A percentile compares a stretch with the other conserved stretches of the same genome.
Conservation (phyloP, 2,113 vertebrate species). For the Rhagologus leucostigma region DNA sequence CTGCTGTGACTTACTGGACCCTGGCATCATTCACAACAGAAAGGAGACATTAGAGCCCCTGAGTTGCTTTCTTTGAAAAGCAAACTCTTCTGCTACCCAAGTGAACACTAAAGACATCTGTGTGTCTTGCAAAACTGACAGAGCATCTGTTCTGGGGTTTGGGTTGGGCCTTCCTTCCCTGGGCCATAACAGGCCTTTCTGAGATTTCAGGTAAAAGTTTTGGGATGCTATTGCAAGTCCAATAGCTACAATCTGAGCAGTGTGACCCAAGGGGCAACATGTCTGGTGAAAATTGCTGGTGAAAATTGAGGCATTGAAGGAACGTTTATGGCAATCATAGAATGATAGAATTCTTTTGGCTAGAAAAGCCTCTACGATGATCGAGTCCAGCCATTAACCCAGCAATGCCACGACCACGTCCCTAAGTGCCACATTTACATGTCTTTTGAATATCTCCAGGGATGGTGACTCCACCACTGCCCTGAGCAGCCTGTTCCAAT, state of each 20-base stretch:
- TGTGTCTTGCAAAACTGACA: background rate
- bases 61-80: background rate
- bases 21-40: background rate
- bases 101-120: background rate
- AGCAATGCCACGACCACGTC: background rate
- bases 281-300: background rate
- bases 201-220: background rate
- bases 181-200: background rate
- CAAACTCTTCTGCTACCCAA: background rate
- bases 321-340: background rate
- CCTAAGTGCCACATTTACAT: background rate
- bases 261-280: background rate
- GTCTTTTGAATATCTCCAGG: background rate
- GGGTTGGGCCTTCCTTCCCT: background rate
- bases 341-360: background rate
- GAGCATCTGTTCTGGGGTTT: background rate
- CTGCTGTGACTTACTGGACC: background rate
- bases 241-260: background rate
- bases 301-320: background rate
- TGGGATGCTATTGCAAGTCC: background rate
- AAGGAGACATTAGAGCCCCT: background rate
- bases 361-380: background rate
- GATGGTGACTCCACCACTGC: background rate
- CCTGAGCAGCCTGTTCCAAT: background rate
- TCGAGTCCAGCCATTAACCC: background rate